phyloP scores from a whole-genome alignment of 1,140 invertebrate genomes.

The Diachasma alloeum region DNA sequence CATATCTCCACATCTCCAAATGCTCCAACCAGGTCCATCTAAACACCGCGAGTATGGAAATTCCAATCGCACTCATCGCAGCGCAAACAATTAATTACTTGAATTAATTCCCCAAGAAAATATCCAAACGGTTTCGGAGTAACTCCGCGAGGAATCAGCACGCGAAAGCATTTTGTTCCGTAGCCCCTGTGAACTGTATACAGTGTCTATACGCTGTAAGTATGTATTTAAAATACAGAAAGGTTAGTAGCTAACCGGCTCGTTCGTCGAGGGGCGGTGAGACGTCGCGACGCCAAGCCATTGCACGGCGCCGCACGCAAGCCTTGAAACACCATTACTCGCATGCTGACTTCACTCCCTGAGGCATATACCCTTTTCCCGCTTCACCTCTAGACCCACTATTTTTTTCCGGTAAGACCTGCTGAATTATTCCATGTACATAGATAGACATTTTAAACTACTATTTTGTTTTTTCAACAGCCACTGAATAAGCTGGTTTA shows the following conservation, averaged over 20 bases:
- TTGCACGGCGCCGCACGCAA: constrained; percentile 52
- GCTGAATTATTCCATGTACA: neutral
- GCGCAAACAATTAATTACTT: neutral
- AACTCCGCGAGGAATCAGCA: neutral
- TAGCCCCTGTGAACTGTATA: neutral
- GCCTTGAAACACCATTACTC: constrained; percentile 41
- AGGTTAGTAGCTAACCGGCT: constrained; percentile 28
- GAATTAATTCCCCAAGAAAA: neutral
- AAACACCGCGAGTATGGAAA: no score
- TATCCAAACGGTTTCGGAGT: no score
- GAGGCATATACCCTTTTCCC: neutral
- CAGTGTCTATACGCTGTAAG: neutral
- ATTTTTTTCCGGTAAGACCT: neutral
- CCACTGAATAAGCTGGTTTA: neutral
- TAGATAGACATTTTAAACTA: neutral
- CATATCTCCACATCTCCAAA: no score
- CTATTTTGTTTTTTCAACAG: neutral
- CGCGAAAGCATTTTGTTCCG: neutral
- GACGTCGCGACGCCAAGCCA: constrained; percentile 47
- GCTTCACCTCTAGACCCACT: neutral
- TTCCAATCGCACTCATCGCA: no score
- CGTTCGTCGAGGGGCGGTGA: constrained; percentile 37
- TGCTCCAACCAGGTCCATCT: no score
- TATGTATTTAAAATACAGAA: neutral
- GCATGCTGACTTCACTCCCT: constrained; percentile 11